Evolutionary conservation across 2,888 invertebrate genomes (phyloP), one percentile per base, ranked within the genome.

Genomic region (Tortricodes alternella): DNA sequence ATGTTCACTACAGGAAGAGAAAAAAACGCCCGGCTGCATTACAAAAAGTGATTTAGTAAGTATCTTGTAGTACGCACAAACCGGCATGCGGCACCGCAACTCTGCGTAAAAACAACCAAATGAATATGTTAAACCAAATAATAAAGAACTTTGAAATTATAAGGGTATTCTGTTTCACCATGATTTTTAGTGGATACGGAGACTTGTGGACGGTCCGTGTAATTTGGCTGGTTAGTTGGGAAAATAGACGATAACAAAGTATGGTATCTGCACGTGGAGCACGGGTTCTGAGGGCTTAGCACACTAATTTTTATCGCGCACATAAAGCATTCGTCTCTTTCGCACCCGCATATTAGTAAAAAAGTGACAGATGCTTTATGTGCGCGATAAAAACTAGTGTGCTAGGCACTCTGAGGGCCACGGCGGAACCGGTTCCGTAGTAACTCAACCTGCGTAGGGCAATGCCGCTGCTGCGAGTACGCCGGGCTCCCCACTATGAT

Each of bases 161-260:
- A 46, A 23, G 46, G 46, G 24, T 19, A 46, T 43, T 50, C 37
- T 44, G 41, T 48, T 27, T 21, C 13, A 19, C 13, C 24, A 18
- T 39, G 24, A 39, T 29, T 11, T 32, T 23, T 21, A 16, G 23
- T 15, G 23, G 19, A 16, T n/a, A 16, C 8, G 23, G 23, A 32
- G 39, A 23, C 23, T 39, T 38, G 9, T 18, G 13, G 46, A 3
- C 9, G 21, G 38, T 41, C 35, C 34, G 18, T 48, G 13, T 43
- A 46, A 41, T 27, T 23, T 67, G 78, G 70, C 70, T 70, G 60
- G 51, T 52, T 68, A 68, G 65, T 67, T 73, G 73, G 74, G 76
- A 80, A 84, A 83, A 85, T 83, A 85, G 87, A 87, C 78, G 86
- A 85, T 84, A 85, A 85, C 77, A 84, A 77, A 85, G 78, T 79